These are phyloP conservation scores for Mycetomoellerius zeteki DNA, from an alignment of 1,140 invertebrate genomes.

Conservation along the genomic window DNA sequence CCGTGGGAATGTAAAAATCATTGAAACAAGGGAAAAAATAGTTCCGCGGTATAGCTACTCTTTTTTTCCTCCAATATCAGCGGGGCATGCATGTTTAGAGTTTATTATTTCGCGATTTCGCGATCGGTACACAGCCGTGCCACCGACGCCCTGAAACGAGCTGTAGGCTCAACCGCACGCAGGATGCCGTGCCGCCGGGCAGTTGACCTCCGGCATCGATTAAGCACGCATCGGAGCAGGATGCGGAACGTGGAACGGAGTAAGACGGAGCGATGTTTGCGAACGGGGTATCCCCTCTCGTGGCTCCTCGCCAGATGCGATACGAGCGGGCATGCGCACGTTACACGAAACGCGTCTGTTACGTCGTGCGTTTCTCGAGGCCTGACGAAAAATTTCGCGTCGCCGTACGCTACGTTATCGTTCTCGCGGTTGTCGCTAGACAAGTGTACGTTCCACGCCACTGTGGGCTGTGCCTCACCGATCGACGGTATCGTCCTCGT, in stretches of 20 bases:
- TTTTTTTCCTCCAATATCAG: not conserved
- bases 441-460: not conserved
- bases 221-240: constrained; percentile 18
- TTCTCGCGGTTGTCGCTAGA: not conserved
- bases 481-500: not conserved
- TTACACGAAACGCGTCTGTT: not conserved
- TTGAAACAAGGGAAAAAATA: not conserved
- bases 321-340: constrained; percentile 64
- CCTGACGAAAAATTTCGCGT: constrained; percentile 53
- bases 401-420: not conserved
- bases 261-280: not conserved
- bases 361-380: constrained; percentile 17
- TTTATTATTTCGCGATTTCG: constrained; percentile 27
- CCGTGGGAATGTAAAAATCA: not conserved
- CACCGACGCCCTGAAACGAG: constrained; percentile 46
- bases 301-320: constrained; percentile 7
- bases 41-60: not conserved
- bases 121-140: not conserved
- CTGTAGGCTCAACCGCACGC: constrained; percentile 31
- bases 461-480: not conserved
- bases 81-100: not conserved
- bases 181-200: not conserved
- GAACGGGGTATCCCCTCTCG: constrained; percentile 33
- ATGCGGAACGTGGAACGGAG: not conserved
- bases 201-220: constrained; percentile 70